Percentiles rank a stretch among this genome's conserved stretches.
These are phyloP conservation scores for Agrochola lychnidis DNA, from an alignment of 2,888 invertebrate species.

Conservation along the genomic window DNA sequence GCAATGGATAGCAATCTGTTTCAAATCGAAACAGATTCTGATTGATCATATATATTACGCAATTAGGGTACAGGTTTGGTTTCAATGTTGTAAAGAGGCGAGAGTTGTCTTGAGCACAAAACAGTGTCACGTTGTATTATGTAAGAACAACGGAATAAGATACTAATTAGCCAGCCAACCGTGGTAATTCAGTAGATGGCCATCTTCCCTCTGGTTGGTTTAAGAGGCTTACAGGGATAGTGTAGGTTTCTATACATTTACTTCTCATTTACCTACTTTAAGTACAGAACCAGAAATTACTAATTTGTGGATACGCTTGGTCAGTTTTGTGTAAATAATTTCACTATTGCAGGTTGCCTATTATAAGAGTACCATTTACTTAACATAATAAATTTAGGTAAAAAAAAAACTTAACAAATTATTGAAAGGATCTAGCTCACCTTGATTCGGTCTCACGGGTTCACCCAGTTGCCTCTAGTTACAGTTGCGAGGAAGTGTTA, in stretches of 20 bases:
- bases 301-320: not conserved
- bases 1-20: no score
- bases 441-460: not conserved
- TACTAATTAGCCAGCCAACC: conserved; percentile 17
- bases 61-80: no score
- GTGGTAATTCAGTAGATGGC: conserved; percentile 6
- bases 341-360: not conserved
- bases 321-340: not conserved
- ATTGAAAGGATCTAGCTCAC: not conserved
- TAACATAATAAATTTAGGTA: not conserved
- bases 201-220: not conserved
- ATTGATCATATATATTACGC: no score
- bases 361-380: not conserved
- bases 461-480: not conserved
- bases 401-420: not conserved
- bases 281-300: not conserved
- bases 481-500: not conserved
- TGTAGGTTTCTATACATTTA: not conserved
- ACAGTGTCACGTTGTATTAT: not conserved
- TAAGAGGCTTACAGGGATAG: conserved; percentile 2
- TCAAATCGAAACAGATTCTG: no score
- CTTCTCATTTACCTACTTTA: no score
- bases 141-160: conserved; percentile 8
- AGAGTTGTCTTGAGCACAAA: not conserved
- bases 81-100: not conserved